Base-by-base conservation (phyloP, 2,113 vertebrate species). In the Scolopax mira region DNA sequence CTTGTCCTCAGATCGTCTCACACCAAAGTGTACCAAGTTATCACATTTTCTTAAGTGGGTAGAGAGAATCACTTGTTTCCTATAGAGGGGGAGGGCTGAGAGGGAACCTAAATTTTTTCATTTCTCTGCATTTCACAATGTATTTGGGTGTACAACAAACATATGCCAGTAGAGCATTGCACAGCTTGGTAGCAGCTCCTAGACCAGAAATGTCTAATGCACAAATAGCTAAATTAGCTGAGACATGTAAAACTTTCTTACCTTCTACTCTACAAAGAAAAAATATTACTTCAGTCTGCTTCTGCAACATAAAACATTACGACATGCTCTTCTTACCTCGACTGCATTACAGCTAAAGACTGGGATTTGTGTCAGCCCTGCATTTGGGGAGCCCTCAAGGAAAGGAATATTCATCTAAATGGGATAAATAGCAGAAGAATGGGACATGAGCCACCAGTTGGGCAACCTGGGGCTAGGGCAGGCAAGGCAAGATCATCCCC, bases 21-120 rank as follows among this genome's bases (percentile, higher is more conserved):
- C 10, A 25, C 35, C 25, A 30, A 52, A 33, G 4, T 33, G 18
- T 28, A 85, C 13, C 9, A 13, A 51, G 13, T 42, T 48, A 48
- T 2, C 1, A 0, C 8, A 3, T 31, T 30, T 62, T 82, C 31
- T 57, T 73, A 35, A 27, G 11, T 4, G 19, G 2, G 28, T 12
- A 48, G 27, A 58, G 57, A 57, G 23, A 64, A 65, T 8, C n/a
- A 16, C 19, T 41, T 28, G 12, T 11, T 55, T 62, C n/a, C 42
- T 66, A 0, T 5, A 12, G 6, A 3, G 4, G 6, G 8, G 15
- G 25, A 48, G 22, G 46, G 21, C 22, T 48, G 25, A 52, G 54
- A 22, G 3, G 16, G 13, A 69, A 5, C 19, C 24, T 7, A 57
- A 22, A 8, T 48, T 37, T 22, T 19, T 17, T 31, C 18, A 21